Evolutionary conservation across 2,113 vertebrate genomes (phyloP), one percentile per base, ranked within the genome.

Genomic region (Antechinus flavipes): DNA sequence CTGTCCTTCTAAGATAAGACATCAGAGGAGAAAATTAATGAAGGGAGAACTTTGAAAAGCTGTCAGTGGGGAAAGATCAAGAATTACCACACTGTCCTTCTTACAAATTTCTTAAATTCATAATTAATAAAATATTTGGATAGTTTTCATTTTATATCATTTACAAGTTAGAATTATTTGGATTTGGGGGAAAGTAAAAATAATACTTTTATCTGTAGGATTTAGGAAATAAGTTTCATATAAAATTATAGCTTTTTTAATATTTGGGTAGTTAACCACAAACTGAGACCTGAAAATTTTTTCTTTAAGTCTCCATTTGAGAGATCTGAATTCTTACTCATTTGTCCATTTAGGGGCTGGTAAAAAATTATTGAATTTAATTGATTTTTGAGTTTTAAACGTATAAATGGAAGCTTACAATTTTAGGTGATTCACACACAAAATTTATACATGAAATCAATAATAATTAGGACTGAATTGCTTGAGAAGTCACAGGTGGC

Each of bases 351-450:
- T 95, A 30, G 22, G 1, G 52, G 93, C 30, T 96, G 91, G 49
- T 8, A 26, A 56, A 68, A 55, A 97, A 95, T 96, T 56, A 24
- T 90, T 10, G 47, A 54, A 46, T 0, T 55, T 50, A 35, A 89
- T 30, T 4, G 91, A 27, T 94, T 94, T 93, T 96, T 26, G 93
- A 30, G 19, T 2, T 46, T 94, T 54, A 14, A 5, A 91, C 30
- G n/a, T 96, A 8, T 93, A 92, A 76, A 46, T 52, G 52, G 95
- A 61, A 42, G n/a, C 16, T 42, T 19, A 8, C 93, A 54, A 42
- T 84, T 46, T 94, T 55, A 12, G 49, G 90, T 94, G n/a, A 84
- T 94, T 96, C 42, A 35, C 91, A 90, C 68, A 93, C 94, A 96
- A 84, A 47, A 49, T 96, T 24, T 93, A 89, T 76, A 92, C 11